Evolutionary conservation across 1,140 invertebrate species (phyloP), one percentile per base, ranked within the genome.

Genomic region (Alviniconcha marisindica): DNA sequence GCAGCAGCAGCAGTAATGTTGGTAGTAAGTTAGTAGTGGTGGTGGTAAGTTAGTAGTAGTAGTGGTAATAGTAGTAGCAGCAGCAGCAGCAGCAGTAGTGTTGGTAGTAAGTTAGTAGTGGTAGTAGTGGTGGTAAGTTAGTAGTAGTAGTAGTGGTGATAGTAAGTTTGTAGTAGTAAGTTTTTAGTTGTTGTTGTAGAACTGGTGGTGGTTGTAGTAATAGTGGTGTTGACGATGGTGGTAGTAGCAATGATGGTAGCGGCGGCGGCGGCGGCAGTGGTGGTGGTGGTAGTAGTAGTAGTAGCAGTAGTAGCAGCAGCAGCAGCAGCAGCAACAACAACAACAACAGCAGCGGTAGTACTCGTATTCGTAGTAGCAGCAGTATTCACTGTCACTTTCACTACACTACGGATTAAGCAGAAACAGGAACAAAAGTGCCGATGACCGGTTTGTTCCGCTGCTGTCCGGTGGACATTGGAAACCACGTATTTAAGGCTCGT

Each of bases 241-340:
- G 74, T 28, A 77, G 74, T 28, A 77, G n/a, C 40, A 77, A 0
- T 40, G 38, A 36, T 40, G 0, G 74, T 77, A 77, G 74, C 0
- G 1, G 74, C 38, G 38, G 74, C 40, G 38, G 36, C 40, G 38
- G 69, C 33, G 33, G 69, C 31, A 73, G 69, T 33, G 33, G 69
- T 73, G 33, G 69, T 73, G 33, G 69, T 73, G 33, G 69, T 73
- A 73, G 69, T 73, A 73, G 31, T 73, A 73, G 69, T 73, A 73
- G 15, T 38, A 77, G 74, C 40, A 77, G 1, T 77, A 77, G 74
- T 44, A 4, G 74, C 3, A 77, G 74, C 40, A 77, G 36, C 40
- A 77, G 74, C 12, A 77, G 74, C 18, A 40, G 74, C 3, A 77
- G 4, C 38, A 77, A 21, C 40, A 77, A 40, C 40, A 77, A 28